Evolutionary conservation across 1,140 invertebrate species (phyloP).

Genomic region (Mercenaria mercenaria): DNA sequence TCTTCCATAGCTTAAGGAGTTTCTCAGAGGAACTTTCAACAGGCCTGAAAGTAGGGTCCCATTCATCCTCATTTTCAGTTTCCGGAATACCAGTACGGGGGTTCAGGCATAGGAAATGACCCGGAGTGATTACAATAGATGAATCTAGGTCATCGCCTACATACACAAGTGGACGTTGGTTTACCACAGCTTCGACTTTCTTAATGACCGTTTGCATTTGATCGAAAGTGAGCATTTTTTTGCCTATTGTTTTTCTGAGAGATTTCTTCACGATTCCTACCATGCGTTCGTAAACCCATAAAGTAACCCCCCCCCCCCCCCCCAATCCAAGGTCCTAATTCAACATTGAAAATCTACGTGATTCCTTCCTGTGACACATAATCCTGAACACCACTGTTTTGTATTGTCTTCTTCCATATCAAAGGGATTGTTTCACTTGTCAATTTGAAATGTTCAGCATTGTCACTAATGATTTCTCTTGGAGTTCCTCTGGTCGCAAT

Average conservation of each 20-base stretch:
- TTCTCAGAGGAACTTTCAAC: background rate
- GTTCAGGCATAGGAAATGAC: constrained; percentile 38
- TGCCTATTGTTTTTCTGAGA: constrained; percentile 22
- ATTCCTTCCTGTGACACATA: constrained; percentile 28
- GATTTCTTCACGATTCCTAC: constrained; percentile 1
- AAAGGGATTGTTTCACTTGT: background rate
- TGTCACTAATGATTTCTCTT: constrained; percentile 15
- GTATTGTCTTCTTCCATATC: constrained; percentile 2
- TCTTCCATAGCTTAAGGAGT: background rate
- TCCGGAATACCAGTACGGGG: constrained; percentile 8
- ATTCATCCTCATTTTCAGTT: background rate
- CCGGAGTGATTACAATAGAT: constrained; percentile 7
- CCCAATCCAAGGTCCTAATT: background rate
- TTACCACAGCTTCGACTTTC: constrained; percentile 13
- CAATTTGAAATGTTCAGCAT: constrained; percentile 5
- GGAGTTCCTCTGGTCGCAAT: constrained; percentile 7
- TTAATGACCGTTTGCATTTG: background rate
- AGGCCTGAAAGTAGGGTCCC: constrained; percentile 7
- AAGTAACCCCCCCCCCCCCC: too few species aligned
- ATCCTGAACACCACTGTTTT: background rate
- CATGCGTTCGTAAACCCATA: background rate
- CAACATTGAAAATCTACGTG: background rate
- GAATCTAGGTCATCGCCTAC: constrained; percentile 24
- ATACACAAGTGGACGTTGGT: constrained; percentile 28
- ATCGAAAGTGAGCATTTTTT: background rate